Evolutionary conservation across 2,888 invertebrate species (phyloP).

Genomic region (Thereva unica): DNA sequence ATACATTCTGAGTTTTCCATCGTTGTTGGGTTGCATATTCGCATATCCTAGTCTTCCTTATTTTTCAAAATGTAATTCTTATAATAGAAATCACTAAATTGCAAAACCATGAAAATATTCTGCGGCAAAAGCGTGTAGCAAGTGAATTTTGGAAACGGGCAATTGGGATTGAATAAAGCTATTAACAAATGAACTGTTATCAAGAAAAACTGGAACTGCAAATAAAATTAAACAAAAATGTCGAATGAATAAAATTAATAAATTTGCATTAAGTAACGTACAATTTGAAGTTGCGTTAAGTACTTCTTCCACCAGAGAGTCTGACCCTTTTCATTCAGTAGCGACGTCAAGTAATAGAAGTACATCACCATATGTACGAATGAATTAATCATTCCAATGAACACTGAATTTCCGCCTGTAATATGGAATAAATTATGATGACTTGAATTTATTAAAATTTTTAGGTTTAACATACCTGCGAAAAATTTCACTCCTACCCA

Average conservation of each 20-base stretch:
- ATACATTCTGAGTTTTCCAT: no score
- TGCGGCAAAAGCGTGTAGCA: constrained; percentile 65
- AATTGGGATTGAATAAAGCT: constrained; percentile 61
- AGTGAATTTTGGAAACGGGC: constrained; percentile 64
- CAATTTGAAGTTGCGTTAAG: constrained; percentile 76
- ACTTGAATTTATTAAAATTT: not conserved
- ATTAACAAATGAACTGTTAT: constrained; percentile 62
- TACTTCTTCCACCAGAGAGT: constrained; percentile 79
- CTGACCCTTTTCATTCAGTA: constrained; percentile 68
- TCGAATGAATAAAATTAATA: not conserved
- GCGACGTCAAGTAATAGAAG: constrained; percentile 73
- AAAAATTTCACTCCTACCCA: no score
- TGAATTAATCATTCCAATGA: constrained; percentile 69
- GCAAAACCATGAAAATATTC: constrained; percentile 66
- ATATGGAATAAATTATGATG: not conserved
- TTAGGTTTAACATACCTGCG: not conserved
- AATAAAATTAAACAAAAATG: not conserved
- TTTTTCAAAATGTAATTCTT: constrained; percentile 62
- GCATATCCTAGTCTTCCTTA: no score
- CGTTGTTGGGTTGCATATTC: no score
- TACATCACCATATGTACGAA: constrained; percentile 82
- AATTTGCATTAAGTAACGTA: not conserved
- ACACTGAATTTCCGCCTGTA: constrained; percentile 64
- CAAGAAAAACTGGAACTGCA: constrained; percentile 67
- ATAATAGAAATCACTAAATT: constrained; percentile 71